Base-by-base conservation (phyloP, 2,888 invertebrate species). In the Magallana nippona region DNA sequence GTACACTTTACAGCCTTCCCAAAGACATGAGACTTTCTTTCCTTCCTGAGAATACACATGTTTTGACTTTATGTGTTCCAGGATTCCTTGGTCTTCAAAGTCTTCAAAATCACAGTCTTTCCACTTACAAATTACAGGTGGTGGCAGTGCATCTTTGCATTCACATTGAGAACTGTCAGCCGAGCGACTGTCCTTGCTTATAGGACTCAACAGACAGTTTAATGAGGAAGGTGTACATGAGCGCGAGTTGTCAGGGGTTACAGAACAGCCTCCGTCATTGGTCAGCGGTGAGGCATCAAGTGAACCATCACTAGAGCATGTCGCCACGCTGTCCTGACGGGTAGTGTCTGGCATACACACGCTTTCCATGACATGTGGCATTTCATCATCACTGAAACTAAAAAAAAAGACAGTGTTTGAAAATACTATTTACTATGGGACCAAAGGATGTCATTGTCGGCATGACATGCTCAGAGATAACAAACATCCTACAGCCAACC, bases 1-100 rank as follows among this genome's bases (percentile, higher is more conserved):
- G 93, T 97, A 98, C 71, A 98, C 98, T 94, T 98, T 98, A 95
- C 98, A 98, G 81, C 97, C 97, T 91, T 96, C 96, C 98, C 98
- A 99, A 83, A 97, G 96, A 94, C 98, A 98, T 81, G 97, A 96
- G 94, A 97, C 98, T 92, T 97, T 97, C 93, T 97, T 97, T 88
- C 96, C 96, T 22, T 96, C 96, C 95, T 98, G 98, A n/a, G 90
- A 86, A 82, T 92, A 92, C 77, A 94, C 93, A 87, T 94, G 94
- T 58, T 87, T 86, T 79, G 89, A 87, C 55, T 92, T 90, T 81
- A 93, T 91, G 88, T 93, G 93, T 85, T 93, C 92, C 89, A 92
- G 88, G 83, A 93, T 88, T 86, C 87, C 89, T 57, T 86, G 88
- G 22, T 87, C 87, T 79, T 89, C 92, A 62, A 93, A 82, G 55